Base-by-base conservation (phyloP, 2,113 vertebrate genomes). In the Microtus oregoni region DNA sequence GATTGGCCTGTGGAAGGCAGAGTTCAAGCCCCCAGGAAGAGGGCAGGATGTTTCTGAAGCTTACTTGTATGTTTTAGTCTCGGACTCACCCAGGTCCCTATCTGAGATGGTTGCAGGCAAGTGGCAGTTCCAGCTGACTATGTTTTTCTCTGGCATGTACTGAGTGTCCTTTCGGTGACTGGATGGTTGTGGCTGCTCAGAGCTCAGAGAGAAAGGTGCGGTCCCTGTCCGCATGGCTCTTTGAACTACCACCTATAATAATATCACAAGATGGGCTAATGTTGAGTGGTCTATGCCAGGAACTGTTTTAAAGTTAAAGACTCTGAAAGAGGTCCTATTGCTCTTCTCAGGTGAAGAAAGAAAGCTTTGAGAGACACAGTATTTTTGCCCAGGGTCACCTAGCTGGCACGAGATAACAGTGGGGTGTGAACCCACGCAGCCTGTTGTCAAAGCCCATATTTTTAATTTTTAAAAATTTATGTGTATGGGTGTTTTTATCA, bases 301-400 rank as follows among this genome's bases (percentile, higher is more conserved):
- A 52, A 17, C 55, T 92, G 8, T 91, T 93, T 77, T 88, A 96
- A 94, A 77, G 55, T 58, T 35, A 19, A 41, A 85, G 7, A 7
- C 78, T 92, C 17, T 61, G 32, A 90, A 47, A 68, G 73, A 90
- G 19, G 15, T 79, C 63, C 52, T 88, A 55, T 35, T 92, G 68
- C 55, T 76, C 41, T 92, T 86, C 35, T 70, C 44, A 95, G 70
- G 92, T 67, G 35, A 93, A n/a, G 41, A 96, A 97, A 79, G 26
- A 79, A 87, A 32, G 41, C n/a, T 78, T 67, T n/a, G 55, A 78
- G 79, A 95, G 75, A 72, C 3, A 68, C 91, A 75, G 20, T 13
- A 58, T 90, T 89, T 89, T 92, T 81, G 13, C 77, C 5, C 83
- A 93, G 52, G 22, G 67, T 72, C 47, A 88, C 67, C 75, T 17